Conservation (phyloP, 2,888 invertebrate genomes). For the Mythimna pallens region DNA sequence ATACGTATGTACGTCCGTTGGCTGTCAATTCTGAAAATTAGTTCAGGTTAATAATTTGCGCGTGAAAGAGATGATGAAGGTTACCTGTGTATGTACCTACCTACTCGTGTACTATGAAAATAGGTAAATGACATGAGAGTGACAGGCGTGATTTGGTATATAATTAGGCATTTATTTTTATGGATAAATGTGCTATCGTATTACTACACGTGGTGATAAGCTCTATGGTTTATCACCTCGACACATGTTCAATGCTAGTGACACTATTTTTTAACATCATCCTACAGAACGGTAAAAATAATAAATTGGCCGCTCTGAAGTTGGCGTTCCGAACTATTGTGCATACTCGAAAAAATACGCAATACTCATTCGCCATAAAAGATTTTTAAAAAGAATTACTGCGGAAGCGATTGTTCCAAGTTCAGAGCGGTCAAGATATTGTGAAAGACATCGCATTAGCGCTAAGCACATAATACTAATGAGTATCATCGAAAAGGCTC, state of each 20-base stretch:
- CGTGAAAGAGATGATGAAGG: conserved; percentile 21
- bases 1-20: conserved; percentile 23
- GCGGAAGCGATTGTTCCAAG: no score
- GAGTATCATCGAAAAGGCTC: no score
- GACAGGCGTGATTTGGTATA: conserved; percentile 7
- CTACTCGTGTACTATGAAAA: conserved; percentile 8
- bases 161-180: conserved; percentile 13
- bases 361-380: no score
- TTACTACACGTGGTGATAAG: conserved; percentile 34
- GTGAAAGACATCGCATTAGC: no score
- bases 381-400: no score
- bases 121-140: conserved; percentile 21
- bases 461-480: no score
- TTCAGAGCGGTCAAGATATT: no score
- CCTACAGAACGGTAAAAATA: neutral
- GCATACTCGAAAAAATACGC: no score
- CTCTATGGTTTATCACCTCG: conserved; percentile 1
- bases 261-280: neutral
- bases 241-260: conserved; percentile 13
- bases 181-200: conserved; percentile 2
- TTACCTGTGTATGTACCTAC: conserved; percentile 9
- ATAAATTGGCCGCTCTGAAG: no score
- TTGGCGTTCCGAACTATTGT: no score
- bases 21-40: conserved; percentile 43
- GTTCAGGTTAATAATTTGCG: conserved; percentile 36